These are phyloP conservation scores for Ceratosolen solmsi DNA, from an alignment of 1,140 invertebrate species.

Conservation along the genomic window DNA sequence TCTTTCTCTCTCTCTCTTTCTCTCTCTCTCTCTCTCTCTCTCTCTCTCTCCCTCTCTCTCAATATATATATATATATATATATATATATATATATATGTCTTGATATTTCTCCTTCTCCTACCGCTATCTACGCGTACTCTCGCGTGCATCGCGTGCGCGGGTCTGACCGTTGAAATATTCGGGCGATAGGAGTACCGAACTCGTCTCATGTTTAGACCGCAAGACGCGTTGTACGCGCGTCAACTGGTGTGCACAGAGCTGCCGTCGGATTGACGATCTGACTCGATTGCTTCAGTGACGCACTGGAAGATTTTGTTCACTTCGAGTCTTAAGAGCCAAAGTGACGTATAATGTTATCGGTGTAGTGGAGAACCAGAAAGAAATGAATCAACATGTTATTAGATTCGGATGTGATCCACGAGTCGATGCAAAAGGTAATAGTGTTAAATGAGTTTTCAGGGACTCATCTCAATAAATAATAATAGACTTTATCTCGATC, in stretches of 20 bases:
- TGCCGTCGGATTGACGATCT: not conserved
- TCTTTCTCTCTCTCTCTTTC: not conserved
- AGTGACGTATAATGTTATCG: not conserved
- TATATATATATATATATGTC: too few relatives aligned
- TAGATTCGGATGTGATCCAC: too few relatives aligned
- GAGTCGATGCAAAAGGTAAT: too few relatives aligned
- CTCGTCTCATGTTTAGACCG: not conserved
- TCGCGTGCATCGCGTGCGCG: not conserved
- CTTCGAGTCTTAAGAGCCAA: too few relatives aligned
- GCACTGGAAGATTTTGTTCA: not conserved
- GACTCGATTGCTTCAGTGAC: not conserved
- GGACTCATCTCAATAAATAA: too few relatives aligned
- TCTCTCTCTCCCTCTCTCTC: not conserved
- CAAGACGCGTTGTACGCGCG: slow-evolving; percentile 11
- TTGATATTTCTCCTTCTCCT: too few relatives aligned
- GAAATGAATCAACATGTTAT: not conserved
- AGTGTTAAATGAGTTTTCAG: too few relatives aligned
- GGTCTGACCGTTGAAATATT: not conserved
- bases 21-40: not conserved
- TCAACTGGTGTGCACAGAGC: not conserved
- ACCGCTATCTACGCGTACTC: not conserved
- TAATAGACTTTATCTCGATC: too few relatives aligned
- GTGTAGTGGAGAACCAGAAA: not conserved
- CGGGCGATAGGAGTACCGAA: not conserved
- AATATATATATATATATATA: not conserved